Conservation (phyloP, 1,140 invertebrate genomes). For the Cydia strobilella region DNA sequence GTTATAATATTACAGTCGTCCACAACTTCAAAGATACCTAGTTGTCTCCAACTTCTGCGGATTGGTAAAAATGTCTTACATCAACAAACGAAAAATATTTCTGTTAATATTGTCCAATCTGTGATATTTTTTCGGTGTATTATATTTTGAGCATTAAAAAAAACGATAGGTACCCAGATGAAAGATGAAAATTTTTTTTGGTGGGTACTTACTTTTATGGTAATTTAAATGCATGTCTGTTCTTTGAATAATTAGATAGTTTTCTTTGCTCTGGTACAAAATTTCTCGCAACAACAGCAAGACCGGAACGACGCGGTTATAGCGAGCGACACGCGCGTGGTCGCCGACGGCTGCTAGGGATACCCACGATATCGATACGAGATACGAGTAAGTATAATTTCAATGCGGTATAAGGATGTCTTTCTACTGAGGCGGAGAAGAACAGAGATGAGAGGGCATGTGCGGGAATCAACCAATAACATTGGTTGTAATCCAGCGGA, state of each 20-base stretch:
- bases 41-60: too few species aligned
- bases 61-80: too few species aligned
- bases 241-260: neutral
- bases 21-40: too few species aligned
- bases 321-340: constrained; percentile 70
- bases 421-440: too few species aligned
- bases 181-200: too few species aligned
- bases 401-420: too few species aligned
- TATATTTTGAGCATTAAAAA: too few species aligned
- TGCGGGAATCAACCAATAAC: constrained; percentile 34
- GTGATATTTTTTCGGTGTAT: too few species aligned
- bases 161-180: too few species aligned
- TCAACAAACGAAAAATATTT: too few species aligned
- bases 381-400: constrained; percentile 1
- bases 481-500: neutral
- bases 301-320: constrained; percentile 74
- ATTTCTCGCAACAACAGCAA: neutral
- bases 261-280: neutral
- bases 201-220: constrained; percentile 14
- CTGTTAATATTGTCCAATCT: too few species aligned
- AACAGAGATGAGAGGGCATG: neutral
- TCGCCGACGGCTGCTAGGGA: constrained; percentile 65
- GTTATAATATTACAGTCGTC: too few species aligned
- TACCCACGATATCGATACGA: constrained; percentile 42
- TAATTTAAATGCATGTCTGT: constrained; percentile 31